phyloP scores from a whole-genome alignment of 2,113 vertebrate genomes.

The Ciconia maguari region DNA sequence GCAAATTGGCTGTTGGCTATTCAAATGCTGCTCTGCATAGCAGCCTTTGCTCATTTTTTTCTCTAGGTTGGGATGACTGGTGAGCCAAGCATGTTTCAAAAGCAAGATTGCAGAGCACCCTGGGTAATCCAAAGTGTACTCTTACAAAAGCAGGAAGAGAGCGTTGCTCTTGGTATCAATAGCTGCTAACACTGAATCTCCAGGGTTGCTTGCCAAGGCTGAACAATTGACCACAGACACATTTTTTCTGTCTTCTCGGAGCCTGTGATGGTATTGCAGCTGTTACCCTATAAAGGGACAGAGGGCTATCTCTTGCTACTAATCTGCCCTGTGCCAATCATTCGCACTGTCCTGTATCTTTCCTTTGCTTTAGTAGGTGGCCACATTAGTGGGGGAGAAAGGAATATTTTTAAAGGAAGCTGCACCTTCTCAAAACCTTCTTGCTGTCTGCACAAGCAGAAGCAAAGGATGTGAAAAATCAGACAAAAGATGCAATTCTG shows the following conservation, averaged over 20 bases:
- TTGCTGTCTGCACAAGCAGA: neutral
- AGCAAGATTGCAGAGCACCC: conserved; percentile 27
- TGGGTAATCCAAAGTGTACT: conserved; percentile 43
- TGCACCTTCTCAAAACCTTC: neutral
- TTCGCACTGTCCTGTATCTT: neutral
- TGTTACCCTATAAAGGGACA: conserved; percentile 49
- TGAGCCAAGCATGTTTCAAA: conserved; percentile 12
- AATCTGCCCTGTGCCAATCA: neutral
- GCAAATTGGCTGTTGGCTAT: conserved; percentile 54
- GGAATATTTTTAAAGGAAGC: neutral
- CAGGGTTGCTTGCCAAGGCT: conserved; percentile 44
- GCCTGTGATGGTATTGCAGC: conserved; percentile 8
- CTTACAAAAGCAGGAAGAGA: conserved; percentile 48
- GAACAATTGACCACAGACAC: conserved; percentile 48
- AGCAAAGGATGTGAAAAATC: conserved; percentile 2
- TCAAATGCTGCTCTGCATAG: neutral
- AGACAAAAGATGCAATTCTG: neutral
- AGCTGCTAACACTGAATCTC: conserved; percentile 14
- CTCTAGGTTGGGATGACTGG: neutral
- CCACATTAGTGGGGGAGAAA: neutral
- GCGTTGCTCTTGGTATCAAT: conserved; percentile 23
- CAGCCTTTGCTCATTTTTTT: neutral
- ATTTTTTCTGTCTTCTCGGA: conserved; percentile 36
- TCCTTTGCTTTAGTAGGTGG: neutral
- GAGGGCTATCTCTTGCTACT: neutral